Evolutionary conservation across 2,888 invertebrate genomes (phyloP).

Genomic region (Zele albiditarsus): DNA sequence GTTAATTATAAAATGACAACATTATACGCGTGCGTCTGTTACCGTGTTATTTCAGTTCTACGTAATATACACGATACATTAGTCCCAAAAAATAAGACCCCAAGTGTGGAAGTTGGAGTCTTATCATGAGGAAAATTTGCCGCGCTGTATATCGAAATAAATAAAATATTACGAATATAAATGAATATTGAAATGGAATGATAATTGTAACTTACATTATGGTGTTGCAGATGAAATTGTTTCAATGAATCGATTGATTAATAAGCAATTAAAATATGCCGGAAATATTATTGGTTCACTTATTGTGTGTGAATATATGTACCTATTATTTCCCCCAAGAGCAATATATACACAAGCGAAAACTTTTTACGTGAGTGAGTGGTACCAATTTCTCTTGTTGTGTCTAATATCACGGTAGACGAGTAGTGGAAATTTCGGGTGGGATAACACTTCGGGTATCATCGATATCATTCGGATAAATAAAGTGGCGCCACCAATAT

Average conservation of each 20-base stretch:
- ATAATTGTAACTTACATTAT: slow-evolving; percentile 39
- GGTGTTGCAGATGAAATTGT: not conserved
- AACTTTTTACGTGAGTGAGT: slow-evolving; percentile 63
- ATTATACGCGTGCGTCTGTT: slow-evolving; percentile 60
- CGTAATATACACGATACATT: slow-evolving; percentile 50
- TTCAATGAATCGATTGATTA: slow-evolving; percentile 3
- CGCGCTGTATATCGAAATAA: slow-evolving; percentile 45
- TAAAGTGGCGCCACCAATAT: not conserved
- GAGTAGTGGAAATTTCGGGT: slow-evolving; percentile 57
- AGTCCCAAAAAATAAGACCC: slow-evolving; percentile 54
- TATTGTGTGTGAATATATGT: slow-evolving; percentile 1
- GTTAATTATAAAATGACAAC: slow-evolving; percentile 51
- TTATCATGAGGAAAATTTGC: slow-evolving; percentile 37
- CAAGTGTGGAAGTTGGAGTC: slow-evolving; percentile 12
- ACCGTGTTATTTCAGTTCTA: slow-evolving; percentile 46
- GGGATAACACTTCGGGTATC: slow-evolving; percentile 44
- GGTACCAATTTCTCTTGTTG: slow-evolving; percentile 64
- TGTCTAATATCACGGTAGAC: slow-evolving; percentile 66
- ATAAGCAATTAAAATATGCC: slow-evolving; percentile 2
- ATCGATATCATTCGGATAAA: slow-evolving; percentile 51
- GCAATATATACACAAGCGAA: slow-evolving; percentile 49
- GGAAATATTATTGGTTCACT: slow-evolving; percentile 8
- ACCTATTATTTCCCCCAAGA: slow-evolving; percentile 1
- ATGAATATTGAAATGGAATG: not conserved
- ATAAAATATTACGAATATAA: slow-evolving; percentile 11